Percentiles rank a stretch among this genome's conserved stretches.
phyloP scores from a whole-genome alignment of 2,797 vertebrate genomes.

The Crenichthys baileyi region DNA sequence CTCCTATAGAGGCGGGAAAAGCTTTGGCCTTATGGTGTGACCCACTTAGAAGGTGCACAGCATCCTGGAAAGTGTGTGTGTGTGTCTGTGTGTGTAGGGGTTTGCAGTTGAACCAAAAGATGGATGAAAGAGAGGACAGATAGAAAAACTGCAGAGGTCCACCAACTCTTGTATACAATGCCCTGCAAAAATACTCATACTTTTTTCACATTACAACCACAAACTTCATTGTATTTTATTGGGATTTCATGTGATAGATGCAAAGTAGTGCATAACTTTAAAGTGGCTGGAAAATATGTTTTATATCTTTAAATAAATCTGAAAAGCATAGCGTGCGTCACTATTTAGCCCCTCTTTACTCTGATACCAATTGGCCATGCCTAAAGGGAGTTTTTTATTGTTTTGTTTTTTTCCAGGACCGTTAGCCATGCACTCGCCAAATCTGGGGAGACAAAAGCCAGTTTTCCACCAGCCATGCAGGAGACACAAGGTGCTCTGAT shows the following conservation, averaged over 20 bases:
- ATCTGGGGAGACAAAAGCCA: too few relatives aligned
- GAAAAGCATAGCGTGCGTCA: too few relatives aligned
- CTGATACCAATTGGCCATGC: too few relatives aligned
- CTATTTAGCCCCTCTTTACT: too few relatives aligned
- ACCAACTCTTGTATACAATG: constrained; percentile 4
- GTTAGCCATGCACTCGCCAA: too few relatives aligned
- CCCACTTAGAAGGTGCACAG: constrained; percentile 16
- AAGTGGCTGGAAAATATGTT: neutral
- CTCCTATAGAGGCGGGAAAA: constrained; percentile 31
- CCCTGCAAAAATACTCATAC: neutral
- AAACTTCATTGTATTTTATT: neutral
- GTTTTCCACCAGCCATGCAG: too few relatives aligned
- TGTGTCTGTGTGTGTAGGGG: constrained; percentile 4
- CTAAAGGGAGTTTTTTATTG: too few relatives aligned
- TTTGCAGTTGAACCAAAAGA: constrained; percentile 1
- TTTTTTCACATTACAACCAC: neutral
- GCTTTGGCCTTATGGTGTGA: constrained; percentile 41
- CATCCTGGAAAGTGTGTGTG: constrained; percentile 3
- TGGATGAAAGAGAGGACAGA: constrained; percentile 9
- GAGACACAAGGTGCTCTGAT: too few relatives aligned
- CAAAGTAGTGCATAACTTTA: neutral
- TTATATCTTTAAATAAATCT: neutral
- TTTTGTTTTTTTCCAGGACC: too few relatives aligned
- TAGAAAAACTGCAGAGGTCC: constrained; percentile 23
- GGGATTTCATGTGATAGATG: neutral